phyloP scores from a whole-genome alignment of 2,797 vertebrate species.

The Capromys pilorides region DNA sequence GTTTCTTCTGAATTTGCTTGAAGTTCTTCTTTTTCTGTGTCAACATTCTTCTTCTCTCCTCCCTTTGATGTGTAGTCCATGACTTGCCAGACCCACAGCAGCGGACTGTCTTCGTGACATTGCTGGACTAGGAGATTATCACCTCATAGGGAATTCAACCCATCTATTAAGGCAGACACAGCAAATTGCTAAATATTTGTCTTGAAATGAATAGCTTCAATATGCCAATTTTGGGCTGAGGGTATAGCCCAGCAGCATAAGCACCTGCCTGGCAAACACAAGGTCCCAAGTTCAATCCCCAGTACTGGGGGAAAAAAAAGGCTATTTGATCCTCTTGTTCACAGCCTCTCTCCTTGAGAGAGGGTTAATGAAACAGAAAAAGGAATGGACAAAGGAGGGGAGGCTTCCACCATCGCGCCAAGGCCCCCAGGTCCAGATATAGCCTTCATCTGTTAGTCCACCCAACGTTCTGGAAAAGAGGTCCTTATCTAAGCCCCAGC shows the following conservation, averaged over 20 bases:
- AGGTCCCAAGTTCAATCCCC: too few species aligned
- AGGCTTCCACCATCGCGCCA: neutral
- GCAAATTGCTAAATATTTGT: slow-evolving; percentile 66
- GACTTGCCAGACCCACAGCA: slow-evolving; percentile 62
- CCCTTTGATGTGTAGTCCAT: slow-evolving; percentile 53
- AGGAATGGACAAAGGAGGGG: neutral
- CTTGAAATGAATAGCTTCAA: slow-evolving; percentile 60
- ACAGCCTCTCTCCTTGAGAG: slow-evolving; percentile 38
- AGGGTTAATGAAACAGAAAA: slow-evolving; percentile 33
- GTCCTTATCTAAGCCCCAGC: neutral
- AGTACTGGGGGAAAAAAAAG: neutral
- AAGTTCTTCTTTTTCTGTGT: slow-evolving; percentile 37
- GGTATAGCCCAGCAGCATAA: too few species aligned
- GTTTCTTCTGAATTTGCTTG: slow-evolving; percentile 55
- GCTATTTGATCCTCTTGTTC: slow-evolving; percentile 61
- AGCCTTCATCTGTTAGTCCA: neutral
- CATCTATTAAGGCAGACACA: slow-evolving; percentile 68
- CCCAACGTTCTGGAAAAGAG: neutral
- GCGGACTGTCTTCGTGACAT: slow-evolving; percentile 59
- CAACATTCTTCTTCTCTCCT: slow-evolving; percentile 53
- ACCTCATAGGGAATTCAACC: slow-evolving; percentile 53
- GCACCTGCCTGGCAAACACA: too few species aligned
- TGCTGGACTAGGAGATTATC: slow-evolving; percentile 49
- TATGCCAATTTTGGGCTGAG: neutral
- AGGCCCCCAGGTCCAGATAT: neutral